phyloP scores from a whole-genome alignment of 2,113 vertebrate genomes.

The Tetrao urogallus region DNA sequence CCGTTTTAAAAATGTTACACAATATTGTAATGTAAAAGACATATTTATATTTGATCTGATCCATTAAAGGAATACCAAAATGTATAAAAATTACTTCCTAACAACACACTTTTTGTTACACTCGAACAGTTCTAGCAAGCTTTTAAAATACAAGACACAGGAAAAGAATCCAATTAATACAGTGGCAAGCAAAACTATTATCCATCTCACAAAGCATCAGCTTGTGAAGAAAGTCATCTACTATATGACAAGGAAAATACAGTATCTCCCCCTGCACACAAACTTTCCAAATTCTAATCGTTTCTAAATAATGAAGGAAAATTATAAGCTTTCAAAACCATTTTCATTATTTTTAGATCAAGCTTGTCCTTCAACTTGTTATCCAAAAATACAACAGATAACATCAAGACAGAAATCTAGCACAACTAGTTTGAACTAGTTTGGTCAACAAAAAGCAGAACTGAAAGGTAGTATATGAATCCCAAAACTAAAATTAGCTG shows the following conservation, averaged over 20 bases:
- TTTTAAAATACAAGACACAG: neutral
- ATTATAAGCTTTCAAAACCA: neutral
- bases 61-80: neutral
- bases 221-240: neutral
- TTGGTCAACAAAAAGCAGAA: neutral
- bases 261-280: rapidly evolving
- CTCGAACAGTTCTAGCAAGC: neutral
- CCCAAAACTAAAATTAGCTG: neutral
- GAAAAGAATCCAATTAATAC: neutral
- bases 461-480: neutral
- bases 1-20: neutral
- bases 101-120: neutral
- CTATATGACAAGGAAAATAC: neutral
- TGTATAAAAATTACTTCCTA: neutral
- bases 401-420: neutral
- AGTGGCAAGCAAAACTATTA: neutral
- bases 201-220: neutral
- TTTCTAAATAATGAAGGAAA: neutral
- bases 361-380: neutral
- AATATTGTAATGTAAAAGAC: neutral
- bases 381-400: neutral
- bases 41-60: neutral
- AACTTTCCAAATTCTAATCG: neutral
- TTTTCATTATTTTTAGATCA: neutral
- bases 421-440: neutral